Evolutionary conservation across 30 jellyfish, hydroid and myxozoan genomes (phyloP), one percentile per base, ranked within the genome.

Genomic region (Morbakka virulenta): DNA sequence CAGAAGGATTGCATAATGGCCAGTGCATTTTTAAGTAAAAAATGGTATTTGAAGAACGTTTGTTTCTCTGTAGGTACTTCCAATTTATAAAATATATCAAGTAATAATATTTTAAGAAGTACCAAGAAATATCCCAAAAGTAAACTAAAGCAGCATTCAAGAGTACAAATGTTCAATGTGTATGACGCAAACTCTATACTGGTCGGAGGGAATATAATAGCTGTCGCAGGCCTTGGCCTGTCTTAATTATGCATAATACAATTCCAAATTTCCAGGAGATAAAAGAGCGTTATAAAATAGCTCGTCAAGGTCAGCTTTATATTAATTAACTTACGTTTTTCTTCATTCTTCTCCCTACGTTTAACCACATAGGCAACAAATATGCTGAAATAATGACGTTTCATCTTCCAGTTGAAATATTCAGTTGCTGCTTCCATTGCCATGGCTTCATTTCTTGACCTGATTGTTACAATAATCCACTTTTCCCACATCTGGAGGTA

Each of bases 391-490:
- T 57, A 68, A 24, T 23, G 35, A 34, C 68, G 41, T 27, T 34
- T 27, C 4, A 69, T 25, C 20, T 0, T 28, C 12, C 33, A 24
- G 25, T 28, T 25, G 33, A 35, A 4, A 62, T 69, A 76, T 21
- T 50, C 49, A 6, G 28, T 47, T 13, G 93, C 93, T 9, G 32
- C 3, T 2, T 32, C 47, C 12, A 69, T 25, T 32, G 62, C 72
- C 1, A 14, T 49, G 32, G 70, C 72, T 35, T 81, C 93, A 28
- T 41, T 4, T 4, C 49, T 81, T 21, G 33, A 14, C 6, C 14
- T 27, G 0, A 50, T 35, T 29, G 70, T 69, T 64, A 72, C 71
- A 2, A 69, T 12, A 29, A 64, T 69, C 93, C 93, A 81, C 20
- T 28, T 57, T 4, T 48, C 29, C 52, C 57, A 72, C 36, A 47